Base-by-base conservation (phyloP, 2,113 vertebrate species). In the Peromyscus maniculatus region DNA sequence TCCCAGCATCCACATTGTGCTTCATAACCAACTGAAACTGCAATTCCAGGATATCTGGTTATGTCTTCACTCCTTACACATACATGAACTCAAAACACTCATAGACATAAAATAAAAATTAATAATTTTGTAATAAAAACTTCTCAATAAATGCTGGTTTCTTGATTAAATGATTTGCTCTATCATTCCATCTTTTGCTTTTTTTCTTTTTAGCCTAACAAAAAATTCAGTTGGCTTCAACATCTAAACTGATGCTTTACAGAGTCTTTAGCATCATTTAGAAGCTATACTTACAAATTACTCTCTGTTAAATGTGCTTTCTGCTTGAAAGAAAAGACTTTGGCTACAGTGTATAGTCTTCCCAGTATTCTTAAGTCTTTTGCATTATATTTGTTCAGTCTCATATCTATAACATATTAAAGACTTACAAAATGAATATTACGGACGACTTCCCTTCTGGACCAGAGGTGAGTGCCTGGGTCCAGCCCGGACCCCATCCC, bases 271-370 rank as follows among this genome's bases (percentile, higher is more conserved):
- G 33, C 31, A 92, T 91, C 87, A 96, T 95, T 96, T 96, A 72
- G 74, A 96, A 93, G 82, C n/a, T 93, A 49, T 67, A 96, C 67
- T 89, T 96, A 84, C 69, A 88, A 91, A 97, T 77, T 95, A 96
- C 96, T 95, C 74, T 93, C 94, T 96, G 95, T 94, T 96, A 96
- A 97, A 96, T 93, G 89, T 66, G 46, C 87, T 97, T 97, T 59
- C 33, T 28, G 57, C 87, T 96, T 97, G 74, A 95, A 93, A 94
- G 46, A 97, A 97, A 95, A 95, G 92, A 93, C 83, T 98, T 75
- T 91, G 49, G 95, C 93, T 84, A 93, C n/a, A 94, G 72, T 90
- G 95, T 64, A 95, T 43, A 95, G 78, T 52, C 96, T 95, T 98
- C 88, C 97, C 67, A 86, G 55, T 71, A 97, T 96, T 89, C 84